Evolutionary conservation across 2,797 vertebrate species (phyloP).

Genomic region (Ctenosaura bakeri): DNA sequence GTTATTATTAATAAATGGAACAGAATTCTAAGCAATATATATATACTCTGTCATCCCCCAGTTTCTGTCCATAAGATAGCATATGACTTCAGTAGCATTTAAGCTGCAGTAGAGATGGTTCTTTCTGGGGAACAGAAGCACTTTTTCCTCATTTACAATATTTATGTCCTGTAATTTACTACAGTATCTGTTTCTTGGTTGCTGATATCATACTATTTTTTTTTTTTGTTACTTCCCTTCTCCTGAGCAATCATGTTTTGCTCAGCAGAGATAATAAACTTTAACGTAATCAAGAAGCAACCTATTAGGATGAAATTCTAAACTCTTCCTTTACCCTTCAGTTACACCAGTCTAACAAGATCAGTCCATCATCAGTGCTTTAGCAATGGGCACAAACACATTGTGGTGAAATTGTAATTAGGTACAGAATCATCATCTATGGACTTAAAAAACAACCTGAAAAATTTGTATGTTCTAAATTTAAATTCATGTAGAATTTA

Average conservation of each 20-base stretch:
- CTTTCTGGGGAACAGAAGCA: not conserved
- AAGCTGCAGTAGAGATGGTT: not conserved
- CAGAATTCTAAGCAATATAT: not conserved
- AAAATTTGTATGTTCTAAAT: not conserved
- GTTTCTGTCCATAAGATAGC: not conserved
- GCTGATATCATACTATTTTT: not conserved
- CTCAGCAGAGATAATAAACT: not conserved
- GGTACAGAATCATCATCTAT: not conserved
- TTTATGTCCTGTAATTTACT: not conserved
- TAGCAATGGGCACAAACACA: not conserved
- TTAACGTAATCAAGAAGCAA: not conserved
- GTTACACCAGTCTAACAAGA: not conserved
- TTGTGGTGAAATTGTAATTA: not conserved
- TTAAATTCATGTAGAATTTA: not conserved
- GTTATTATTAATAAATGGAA: not conserved
- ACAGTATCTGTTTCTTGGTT: not conserved
- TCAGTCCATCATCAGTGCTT: not conserved
- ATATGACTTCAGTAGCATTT: not conserved
- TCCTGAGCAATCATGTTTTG: not conserved
- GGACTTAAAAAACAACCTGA: not conserved
- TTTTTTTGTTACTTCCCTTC: not conserved
- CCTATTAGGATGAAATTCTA: not conserved
- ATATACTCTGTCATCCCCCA: not conserved
- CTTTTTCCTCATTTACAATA: not conserved
- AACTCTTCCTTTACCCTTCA: not conserved